Conservation (phyloP, 1,140 invertebrate species). For the Drosophila guanche region DNA sequence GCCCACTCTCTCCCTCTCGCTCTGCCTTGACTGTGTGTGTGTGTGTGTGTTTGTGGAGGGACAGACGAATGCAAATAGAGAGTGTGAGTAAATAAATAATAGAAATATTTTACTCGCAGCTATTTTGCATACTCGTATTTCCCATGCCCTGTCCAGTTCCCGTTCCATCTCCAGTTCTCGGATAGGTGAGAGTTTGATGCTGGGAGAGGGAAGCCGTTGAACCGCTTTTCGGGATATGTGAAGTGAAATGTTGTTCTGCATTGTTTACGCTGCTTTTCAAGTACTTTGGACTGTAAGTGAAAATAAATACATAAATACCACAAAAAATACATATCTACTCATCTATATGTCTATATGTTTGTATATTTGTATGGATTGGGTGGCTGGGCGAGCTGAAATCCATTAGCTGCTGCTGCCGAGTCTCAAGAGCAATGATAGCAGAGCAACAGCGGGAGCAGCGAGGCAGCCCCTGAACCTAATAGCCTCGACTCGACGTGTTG, state of each 20-base stretch:
- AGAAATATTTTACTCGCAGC: constrained; percentile 72
- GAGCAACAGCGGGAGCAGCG: constrained; percentile 15
- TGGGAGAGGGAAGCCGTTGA: constrained; percentile 21
- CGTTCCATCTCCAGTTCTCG: background rate
- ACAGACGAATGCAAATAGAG: constrained; percentile 52
- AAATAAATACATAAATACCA: constrained; percentile 73
- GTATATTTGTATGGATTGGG: constrained; percentile 8
- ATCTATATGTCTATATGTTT: background rate
- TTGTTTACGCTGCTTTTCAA: constrained; percentile 58
- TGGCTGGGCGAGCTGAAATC: constrained; percentile 52
- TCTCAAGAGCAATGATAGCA: constrained; percentile 78
- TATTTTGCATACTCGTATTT: constrained; percentile 68
- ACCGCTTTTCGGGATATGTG: constrained; percentile 44
- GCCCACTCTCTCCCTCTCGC: background rate
- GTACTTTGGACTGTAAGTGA: constrained; percentile 70
- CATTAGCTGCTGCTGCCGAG: constrained; percentile 60
- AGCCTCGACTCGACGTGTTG: constrained; percentile 78
- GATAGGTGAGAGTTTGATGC: background rate
- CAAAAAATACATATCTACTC: constrained; percentile 36
- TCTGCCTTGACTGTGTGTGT: background rate
- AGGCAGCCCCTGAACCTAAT: constrained; percentile 62
- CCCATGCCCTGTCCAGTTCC: constrained; percentile 17
- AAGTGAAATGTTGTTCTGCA: constrained; percentile 47
- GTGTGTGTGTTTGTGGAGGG: constrained; percentile 6
- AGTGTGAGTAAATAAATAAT: constrained; percentile 77